Evolutionary conservation across 2,797 vertebrate species (phyloP), one percentile per base, ranked within the genome.

Genomic region (Mallotus villosus): DNA sequence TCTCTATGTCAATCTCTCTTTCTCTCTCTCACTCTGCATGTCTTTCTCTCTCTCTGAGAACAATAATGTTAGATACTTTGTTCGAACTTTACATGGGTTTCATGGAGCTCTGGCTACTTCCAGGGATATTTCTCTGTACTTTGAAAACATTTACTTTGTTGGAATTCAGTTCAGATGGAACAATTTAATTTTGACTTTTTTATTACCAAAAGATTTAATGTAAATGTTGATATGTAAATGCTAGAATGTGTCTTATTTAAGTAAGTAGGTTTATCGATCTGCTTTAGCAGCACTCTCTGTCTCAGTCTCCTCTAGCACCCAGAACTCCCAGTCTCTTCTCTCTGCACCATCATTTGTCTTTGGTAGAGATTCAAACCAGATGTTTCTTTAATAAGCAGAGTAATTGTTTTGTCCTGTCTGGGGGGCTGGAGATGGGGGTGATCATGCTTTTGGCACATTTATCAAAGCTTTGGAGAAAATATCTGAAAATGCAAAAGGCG

Each of bases 361-460:
- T 89, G 73, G 82, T 85, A 63, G 77, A 87, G 71, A 88, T 92
- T 90, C 85, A 84, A 92, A 64, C 63, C 80, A 70, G 87, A 86
- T 85, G 84, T 87, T 88, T 83, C 91, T 89, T 92, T 89, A 81
- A 90, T 86, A 91, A 92, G 78, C 85, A 61, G 89, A 90, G 86
- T 94, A 93, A 94, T 95, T 93, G 87, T 91, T 79, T 82, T 84
- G 80, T 86, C 88, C 89, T 90, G 85, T 81, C 86, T 90, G 78
- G 92, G 90, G 88, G 80, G 89, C 81, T 91, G 89, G 90, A 89
- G 91, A 90, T 83, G 89, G 90, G 90, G 91, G 81, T 84, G 86
- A 92, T 90, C 84, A 64, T 92, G 92, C 88, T 92, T 95, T 93
- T 93, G 93, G 90, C 93, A 93, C 93, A 94, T 95, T 94, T 93